A percentile compares a stretch with the other conserved stretches of the same genome.
Conservation (phyloP, 2,113 vertebrate genomes). For the Salvelinus namaycush region DNA sequence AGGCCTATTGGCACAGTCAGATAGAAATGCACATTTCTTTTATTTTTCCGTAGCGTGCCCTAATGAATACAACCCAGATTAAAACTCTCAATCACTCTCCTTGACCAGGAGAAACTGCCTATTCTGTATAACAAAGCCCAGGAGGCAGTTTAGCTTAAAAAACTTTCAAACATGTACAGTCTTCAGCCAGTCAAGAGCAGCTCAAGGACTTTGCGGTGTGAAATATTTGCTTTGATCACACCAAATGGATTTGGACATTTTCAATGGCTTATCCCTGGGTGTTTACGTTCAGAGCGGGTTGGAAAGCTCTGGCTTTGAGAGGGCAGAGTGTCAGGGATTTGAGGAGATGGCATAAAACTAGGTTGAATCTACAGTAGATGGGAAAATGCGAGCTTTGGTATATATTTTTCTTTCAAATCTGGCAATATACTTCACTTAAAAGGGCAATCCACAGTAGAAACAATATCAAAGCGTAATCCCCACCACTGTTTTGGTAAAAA, state of each 20-base stretch:
- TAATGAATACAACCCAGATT: too few relatives aligned
- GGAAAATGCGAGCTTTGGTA: background rate
- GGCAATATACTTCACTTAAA: background rate
- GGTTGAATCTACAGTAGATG: slow-evolving; percentile 22
- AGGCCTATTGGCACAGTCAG: slow-evolving; percentile 1
- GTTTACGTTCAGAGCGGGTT: slow-evolving; percentile 16
- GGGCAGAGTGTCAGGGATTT: slow-evolving; percentile 23
- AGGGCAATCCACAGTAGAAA: too few relatives aligned
- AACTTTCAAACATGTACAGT: too few relatives aligned
- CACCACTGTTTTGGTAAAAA: too few relatives aligned
- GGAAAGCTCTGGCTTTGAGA: slow-evolving; percentile 32
- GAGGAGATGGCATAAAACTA: slow-evolving; percentile 39
- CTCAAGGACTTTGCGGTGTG: slow-evolving; percentile 47
- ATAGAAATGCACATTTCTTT: too few relatives aligned
- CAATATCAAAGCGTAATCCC: too few relatives aligned
- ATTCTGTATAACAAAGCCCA: too few relatives aligned
- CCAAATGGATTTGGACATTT: slow-evolving; percentile 26
- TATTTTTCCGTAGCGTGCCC: too few relatives aligned
- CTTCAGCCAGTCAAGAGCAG: slow-evolving; percentile 35
- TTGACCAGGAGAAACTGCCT: too few relatives aligned
- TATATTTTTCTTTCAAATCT: background rate
- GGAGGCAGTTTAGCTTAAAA: too few relatives aligned
- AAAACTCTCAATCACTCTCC: too few relatives aligned
- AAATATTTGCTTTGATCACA: slow-evolving; percentile 54
- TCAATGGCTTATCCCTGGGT: slow-evolving; percentile 30